Percentiles rank a stretch among this genome's conserved stretches.
phyloP scores from a whole-genome alignment of 2,888 invertebrate species.

The Pasiphila rectangulata region DNA sequence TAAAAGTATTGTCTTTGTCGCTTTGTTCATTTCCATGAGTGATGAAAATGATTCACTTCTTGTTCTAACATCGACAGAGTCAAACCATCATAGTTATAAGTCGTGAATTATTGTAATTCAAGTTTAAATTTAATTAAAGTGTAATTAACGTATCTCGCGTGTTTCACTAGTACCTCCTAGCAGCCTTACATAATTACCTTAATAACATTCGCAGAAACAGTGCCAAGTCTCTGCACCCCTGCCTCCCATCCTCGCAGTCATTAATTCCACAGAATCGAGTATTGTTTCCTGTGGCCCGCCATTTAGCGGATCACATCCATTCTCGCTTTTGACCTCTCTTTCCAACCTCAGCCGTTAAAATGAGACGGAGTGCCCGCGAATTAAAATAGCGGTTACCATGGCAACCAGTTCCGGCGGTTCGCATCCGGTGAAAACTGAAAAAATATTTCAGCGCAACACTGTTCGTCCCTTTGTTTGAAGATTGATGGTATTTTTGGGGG shows the following conservation, averaged over 20 bases:
- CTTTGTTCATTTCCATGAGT: too few relatives aligned
- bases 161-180: too few relatives aligned
- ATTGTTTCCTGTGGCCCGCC: conserved; percentile 74
- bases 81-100: too few relatives aligned
- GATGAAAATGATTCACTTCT: too few relatives aligned
- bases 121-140: too few relatives aligned
- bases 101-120: too few relatives aligned
- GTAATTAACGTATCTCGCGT: too few relatives aligned
- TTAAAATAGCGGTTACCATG: conserved; percentile 38
- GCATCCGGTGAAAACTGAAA: conserved; percentile 69
- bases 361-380: conserved; percentile 37
- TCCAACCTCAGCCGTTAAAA: conserved; percentile 36
- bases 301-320: conserved; percentile 62
- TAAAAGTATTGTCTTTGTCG: too few relatives aligned
- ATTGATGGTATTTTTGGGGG: conserved; percentile 41
- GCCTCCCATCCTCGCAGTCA: conserved; percentile 58
- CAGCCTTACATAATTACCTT: too few relatives aligned
- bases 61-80: too few relatives aligned
- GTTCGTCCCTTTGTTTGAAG: conserved; percentile 36
- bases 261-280: conserved; percentile 77
- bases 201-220: too few relatives aligned
- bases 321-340: conserved; percentile 52
- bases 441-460: conserved; percentile 53
- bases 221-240: conserved; percentile 39
- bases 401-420: conserved; percentile 57